Base-by-base conservation (phyloP, 2,888 invertebrate species). In the Drosophila infuscata region DNA sequence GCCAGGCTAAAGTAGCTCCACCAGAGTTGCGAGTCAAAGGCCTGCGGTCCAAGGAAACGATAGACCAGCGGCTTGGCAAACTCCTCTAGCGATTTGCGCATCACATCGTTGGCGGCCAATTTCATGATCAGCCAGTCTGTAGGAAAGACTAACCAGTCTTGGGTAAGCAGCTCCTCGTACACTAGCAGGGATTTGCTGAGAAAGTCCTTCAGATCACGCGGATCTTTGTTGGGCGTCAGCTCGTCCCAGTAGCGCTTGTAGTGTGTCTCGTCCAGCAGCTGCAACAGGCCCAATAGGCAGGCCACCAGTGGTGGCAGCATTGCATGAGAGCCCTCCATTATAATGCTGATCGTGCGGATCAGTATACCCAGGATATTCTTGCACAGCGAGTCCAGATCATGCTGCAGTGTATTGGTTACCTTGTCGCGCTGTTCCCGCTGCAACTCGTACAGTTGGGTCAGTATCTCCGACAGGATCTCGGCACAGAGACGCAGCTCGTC, bases 91-190 rank as follows among this genome's bases (percentile, higher is more conserved):
- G 98, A 96, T 52, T 96, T 96, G 25, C 98, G 94, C 69, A 98
- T 95, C 0, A 97, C 96, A 92, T 96, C 96, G 92, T 98, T 98
- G 60, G 97, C 96, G 66, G 97, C 96, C 94, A 99, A 96, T 91
- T 97, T 95, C 92, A 99, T 96, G 15, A 98, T 96, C 81, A 98
- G 94, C 99, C 99, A 99, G 91, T 98, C 98, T 0, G 95, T 94
- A 2, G 98, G 97, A 87, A 97, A 98, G 7, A 93, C 92, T 6
- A 91, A 76, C 93, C 93, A 93, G 72, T 93, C 93, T 58, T 93
- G 93, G 3, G 92, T 90, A 0, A 93, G 81, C 17, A 93, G 70
- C 74, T 93, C 93, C 69, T 93, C 93, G 57, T 93, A 93, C 3
- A 93, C 93, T 9, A 96, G 93, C 90, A 98, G 96, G 0, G 97